Conservation (phyloP, 92 coral and sea anemone genomes). For the Isaurus tuberculatus region DNA sequence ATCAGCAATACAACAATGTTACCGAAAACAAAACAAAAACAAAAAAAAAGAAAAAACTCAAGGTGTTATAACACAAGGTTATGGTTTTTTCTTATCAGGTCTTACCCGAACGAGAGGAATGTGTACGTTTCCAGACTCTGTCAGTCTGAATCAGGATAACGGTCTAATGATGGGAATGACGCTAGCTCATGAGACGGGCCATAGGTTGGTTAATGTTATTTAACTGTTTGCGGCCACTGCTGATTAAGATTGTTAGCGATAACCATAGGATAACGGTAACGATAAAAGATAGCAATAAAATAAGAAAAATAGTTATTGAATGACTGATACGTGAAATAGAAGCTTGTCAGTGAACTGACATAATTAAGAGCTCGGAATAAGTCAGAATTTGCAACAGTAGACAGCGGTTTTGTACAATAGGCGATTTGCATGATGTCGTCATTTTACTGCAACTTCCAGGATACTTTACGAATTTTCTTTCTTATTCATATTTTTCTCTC, state of each 20-base stretch:
- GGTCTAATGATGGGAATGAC: slow-evolving; percentile 99
- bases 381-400: too few relatives aligned
- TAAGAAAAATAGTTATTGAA: too few relatives aligned
- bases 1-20: not conserved
- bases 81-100: slow-evolving; percentile 53
- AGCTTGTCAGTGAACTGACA: too few relatives aligned
- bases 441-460: too few relatives aligned
- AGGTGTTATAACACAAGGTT: not conserved
- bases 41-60: not conserved
- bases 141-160: slow-evolving; percentile 91
- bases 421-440: too few relatives aligned
- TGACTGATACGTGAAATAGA: too few relatives aligned
- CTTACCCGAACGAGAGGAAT: slow-evolving; percentile 93
- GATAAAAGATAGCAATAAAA: too few relatives aligned
- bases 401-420: too few relatives aligned
- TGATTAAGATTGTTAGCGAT: not conserved
- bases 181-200: slow-evolving; percentile 93
- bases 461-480: too few relatives aligned
- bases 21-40: too few relatives aligned
- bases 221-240: not conserved
- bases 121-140: slow-evolving; percentile 98
- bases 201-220: slow-evolving; percentile 63
- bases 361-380: too few relatives aligned
- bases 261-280: not conserved
- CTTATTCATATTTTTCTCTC: too few relatives aligned